Evolutionary conservation across 2,113 vertebrate genomes (phyloP).

Genomic region (Paraplagusia blochii): DNA sequence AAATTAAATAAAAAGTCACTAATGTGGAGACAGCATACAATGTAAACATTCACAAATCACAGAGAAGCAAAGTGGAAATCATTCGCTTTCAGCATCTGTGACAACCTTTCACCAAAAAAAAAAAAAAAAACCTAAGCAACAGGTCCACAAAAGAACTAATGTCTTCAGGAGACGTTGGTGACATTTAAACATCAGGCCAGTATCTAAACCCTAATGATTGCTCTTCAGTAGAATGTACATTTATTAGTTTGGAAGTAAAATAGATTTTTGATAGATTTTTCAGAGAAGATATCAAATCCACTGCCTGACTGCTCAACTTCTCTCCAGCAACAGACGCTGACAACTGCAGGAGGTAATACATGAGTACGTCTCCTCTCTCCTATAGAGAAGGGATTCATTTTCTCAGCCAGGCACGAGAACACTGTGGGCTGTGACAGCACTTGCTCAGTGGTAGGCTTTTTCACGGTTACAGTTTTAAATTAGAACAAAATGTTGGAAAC

Average conservation of each 20-base stretch:
- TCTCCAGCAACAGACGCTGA: conserved; percentile 35
- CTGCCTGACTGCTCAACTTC: conserved; percentile 10
- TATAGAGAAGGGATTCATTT: conserved; percentile 33
- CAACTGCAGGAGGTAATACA: conserved; percentile 44
- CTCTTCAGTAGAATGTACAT: too few relatives aligned
- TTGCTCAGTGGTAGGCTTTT: conserved; percentile 19
- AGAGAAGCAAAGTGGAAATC: too few relatives aligned
- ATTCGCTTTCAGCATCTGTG: too few relatives aligned
- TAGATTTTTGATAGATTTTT: too few relatives aligned
- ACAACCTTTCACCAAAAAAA: too few relatives aligned
- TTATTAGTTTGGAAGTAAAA: too few relatives aligned
- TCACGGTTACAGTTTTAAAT: conserved; percentile 30
- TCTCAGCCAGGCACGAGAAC: conserved; percentile 24
- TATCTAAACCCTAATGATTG: too few relatives aligned
- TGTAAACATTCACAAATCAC: too few relatives aligned
- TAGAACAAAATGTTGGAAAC: conserved; percentile 11
- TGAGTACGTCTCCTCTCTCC: conserved; percentile 34
- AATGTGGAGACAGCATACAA: too few relatives aligned
- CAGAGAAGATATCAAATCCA: neutral
- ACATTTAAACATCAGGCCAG: too few relatives aligned
- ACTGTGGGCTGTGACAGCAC: conserved; percentile 26
- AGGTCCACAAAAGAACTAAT: conserved; percentile 3
- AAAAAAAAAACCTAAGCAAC: conserved; percentile 1
- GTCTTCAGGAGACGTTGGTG: too few relatives aligned
- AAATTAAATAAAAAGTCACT: too few relatives aligned